A percentile compares a stretch with the other conserved stretches of the same genome.
Evolutionary conservation across 2,113 vertebrate genomes (phyloP).

Genomic region (Pleuronectes platessa): DNA sequence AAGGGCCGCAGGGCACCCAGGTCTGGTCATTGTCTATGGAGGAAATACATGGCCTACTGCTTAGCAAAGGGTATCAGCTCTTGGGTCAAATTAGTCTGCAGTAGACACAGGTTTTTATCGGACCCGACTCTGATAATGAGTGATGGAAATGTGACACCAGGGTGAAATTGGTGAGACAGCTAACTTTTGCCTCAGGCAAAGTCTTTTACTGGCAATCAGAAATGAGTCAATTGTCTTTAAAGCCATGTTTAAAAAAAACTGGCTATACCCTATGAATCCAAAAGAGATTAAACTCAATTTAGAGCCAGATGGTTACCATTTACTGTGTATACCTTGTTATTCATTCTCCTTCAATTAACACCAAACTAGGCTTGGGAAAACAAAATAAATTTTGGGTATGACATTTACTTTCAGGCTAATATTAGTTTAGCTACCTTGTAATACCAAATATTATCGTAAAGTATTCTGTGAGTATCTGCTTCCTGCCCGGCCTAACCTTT

Average conservation of each 20-base stretch:
- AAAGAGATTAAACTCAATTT: background rate
- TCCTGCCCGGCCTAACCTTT: conserved; percentile 57
- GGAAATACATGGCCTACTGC: conserved; percentile 5
- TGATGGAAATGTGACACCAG: no score
- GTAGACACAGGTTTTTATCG: no score
- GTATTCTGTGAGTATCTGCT: conserved; percentile 26
- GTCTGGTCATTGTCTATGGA: conserved; percentile 40
- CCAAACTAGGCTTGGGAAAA: background rate
- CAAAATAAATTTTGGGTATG: background rate
- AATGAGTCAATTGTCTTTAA: no score
- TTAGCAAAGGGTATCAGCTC: conserved; percentile 1
- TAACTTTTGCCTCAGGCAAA: no score
- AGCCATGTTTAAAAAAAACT: no score
- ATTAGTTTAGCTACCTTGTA: background rate
- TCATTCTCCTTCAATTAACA: background rate
- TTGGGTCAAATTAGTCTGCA: no score
- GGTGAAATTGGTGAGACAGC: no score
- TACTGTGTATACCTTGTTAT: background rate
- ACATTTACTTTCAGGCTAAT: background rate
- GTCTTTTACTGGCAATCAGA: no score
- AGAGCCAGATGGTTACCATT: background rate
- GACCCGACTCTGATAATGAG: no score
- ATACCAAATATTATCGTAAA: background rate
- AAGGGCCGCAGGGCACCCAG: conserved; percentile 41
- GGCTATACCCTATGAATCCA: no score